Base-by-base conservation (phyloP, 1,140 invertebrate species). In the Ylistrum balloti region DNA sequence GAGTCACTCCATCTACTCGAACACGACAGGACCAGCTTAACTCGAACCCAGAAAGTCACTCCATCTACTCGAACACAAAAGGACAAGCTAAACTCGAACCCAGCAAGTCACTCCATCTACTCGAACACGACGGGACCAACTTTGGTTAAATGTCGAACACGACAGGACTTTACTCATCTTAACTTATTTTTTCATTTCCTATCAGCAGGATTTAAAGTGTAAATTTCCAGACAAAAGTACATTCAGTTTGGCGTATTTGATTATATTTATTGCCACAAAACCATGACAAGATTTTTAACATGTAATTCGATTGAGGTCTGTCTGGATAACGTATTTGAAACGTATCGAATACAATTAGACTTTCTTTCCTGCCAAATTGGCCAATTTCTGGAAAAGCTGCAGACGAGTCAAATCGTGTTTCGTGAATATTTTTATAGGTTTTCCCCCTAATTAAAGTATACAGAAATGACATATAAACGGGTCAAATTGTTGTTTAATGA, bases 201-300 rank as follows among this genome's bases (percentile, higher is more conserved):
- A 28, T n/a, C 56, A 74, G 56, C 9, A 45, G n/a, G 28, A 74
- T 74, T n/a, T 74, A 9, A 74, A 5, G n/a, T 11, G 5, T 28
- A 28, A 74, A 74, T 74, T 28, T n/a, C 56, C 56, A 74, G 56
- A 74, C 22, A 74, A 74, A 74, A 74, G 56, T 28, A n/a, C 9
- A 74, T 74, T 74, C 56, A 11, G 17, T 74, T 74, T n/a, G 56
- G n/a, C 56, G 56, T 74, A 74, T 74, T 74, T 74, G 22, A 74
- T 74, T 74, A 17, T 48, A 48, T 74, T n/a, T n/a, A 28, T 7
- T 74, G 9, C 56, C 56, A 11, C 0, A 28, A 74, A 28, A n/a
- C 9, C 56, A n/a, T 74, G 56, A 74, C n/a, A 28, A 74, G 56
- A n/a, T 74, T 74, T 74, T 74, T 17, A 74, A 74, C 0, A 74